These are phyloP conservation scores for Bryconaethiops microstoma DNA, from an alignment of 2,797 vertebrate genomes.

Conservation along the genomic window DNA sequence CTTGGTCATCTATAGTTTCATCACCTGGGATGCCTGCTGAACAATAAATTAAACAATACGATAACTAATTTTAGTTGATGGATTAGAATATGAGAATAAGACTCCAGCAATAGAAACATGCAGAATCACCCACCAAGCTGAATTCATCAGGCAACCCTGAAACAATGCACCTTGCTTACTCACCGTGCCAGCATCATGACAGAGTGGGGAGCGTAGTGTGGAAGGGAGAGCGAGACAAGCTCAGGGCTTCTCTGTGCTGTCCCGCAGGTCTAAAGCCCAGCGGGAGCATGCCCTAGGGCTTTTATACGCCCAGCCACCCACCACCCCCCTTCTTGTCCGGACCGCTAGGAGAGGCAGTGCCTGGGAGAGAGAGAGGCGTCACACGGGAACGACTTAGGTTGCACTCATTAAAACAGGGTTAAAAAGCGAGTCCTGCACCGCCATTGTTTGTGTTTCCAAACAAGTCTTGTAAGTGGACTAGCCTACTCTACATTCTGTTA, in stretches of 20 bases:
- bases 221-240: slow-evolving; percentile 36
- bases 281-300: slow-evolving; percentile 45
- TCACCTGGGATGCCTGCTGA: background rate
- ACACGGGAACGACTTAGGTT: slow-evolving; percentile 53
- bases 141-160: background rate
- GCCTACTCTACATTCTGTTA: slow-evolving; percentile 5
- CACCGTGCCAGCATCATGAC: slow-evolving; percentile 60
- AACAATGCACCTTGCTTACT: slow-evolving; percentile 40
- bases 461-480: slow-evolving; percentile 46
- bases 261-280: slow-evolving; percentile 55
- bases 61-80: background rate
- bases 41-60: background rate
- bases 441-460: slow-evolving; percentile 60
- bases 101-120: background rate
- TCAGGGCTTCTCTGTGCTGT: slow-evolving; percentile 46
- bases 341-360: slow-evolving; percentile 52
- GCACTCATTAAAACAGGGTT: slow-evolving; percentile 64
- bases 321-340: slow-evolving; percentile 20
- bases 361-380: slow-evolving; percentile 40
- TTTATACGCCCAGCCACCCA: slow-evolving; percentile 57
- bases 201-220: slow-evolving; percentile 9
- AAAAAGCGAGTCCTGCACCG: slow-evolving; percentile 44
- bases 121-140: background rate
- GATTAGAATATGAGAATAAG: background rate
- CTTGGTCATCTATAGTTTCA: background rate